Percentiles rank a stretch among this genome's conserved stretches.
Evolutionary conservation across 2,888 invertebrate genomes (phyloP).

Genomic region (Andrena flavipes): DNA sequence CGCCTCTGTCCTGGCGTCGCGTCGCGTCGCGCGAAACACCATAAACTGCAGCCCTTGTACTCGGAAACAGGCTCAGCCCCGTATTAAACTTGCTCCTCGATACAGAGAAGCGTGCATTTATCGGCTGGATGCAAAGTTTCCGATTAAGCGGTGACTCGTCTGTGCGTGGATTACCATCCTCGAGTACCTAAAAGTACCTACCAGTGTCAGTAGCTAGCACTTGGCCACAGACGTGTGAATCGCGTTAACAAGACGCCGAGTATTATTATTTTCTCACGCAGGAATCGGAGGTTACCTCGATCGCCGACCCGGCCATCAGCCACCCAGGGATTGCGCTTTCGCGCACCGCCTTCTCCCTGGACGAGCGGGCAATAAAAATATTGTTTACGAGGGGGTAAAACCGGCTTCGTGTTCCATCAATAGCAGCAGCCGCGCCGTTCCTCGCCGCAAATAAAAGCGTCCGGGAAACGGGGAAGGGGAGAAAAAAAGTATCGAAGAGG

Average conservation of each 20-base stretch:
- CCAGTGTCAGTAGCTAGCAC: neutral
- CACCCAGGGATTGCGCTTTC: constrained; percentile 41
- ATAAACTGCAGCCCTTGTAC: constrained; percentile 60
- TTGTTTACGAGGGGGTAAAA: constrained; percentile 67
- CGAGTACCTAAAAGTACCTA: neutral
- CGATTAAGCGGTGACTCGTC: constrained; percentile 35
- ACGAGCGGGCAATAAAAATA: constrained; percentile 67
- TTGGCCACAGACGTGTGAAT: too few relatives aligned
- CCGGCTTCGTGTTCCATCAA: constrained; percentile 18
- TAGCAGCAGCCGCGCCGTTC: neutral
- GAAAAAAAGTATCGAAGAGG: constrained; percentile 15
- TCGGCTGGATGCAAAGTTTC: constrained; percentile 34
- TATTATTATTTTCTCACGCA: neutral
- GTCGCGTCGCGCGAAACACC: constrained; percentile 16
- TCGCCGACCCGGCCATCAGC: neutral
- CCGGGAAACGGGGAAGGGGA: neutral
- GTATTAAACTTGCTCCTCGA: constrained; percentile 54
- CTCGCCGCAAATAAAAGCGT: constrained; percentile 46
- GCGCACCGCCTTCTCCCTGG: constrained; percentile 24
- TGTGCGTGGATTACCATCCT: constrained; percentile 25
- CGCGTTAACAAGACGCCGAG: neutral
- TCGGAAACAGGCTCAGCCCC: constrained; percentile 39
- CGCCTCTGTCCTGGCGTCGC: constrained; percentile 4
- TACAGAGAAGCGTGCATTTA: constrained; percentile 33
- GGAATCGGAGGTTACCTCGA: neutral